Evolutionary conservation across 1,140 invertebrate genomes (phyloP).

Genomic region (Zaprionus africanus): DNA sequence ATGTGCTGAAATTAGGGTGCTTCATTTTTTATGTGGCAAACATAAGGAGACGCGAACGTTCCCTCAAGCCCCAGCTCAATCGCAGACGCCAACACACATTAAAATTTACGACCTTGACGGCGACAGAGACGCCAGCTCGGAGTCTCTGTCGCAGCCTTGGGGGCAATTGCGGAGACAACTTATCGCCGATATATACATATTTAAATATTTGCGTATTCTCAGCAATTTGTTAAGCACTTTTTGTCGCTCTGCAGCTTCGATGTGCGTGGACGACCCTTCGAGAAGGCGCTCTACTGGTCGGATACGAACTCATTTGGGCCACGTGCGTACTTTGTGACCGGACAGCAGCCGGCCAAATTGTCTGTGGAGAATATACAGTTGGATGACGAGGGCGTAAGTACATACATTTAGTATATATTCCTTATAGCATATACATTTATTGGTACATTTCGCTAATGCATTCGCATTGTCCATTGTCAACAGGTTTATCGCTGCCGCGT

Average conservation of each 20-base stretch:
- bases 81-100: constrained; percentile 48
- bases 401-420: background rate
- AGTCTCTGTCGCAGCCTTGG: constrained; percentile 22
- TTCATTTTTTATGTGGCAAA: constrained; percentile 30
- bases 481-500: constrained; percentile 92
- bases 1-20: constrained; percentile 49
- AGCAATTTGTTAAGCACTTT: constrained; percentile 23
- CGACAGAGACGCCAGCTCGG: constrained; percentile 13
- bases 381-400: constrained; percentile 91
- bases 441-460: constrained; percentile 25
- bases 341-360: constrained; percentile 90
- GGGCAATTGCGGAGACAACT: constrained; percentile 63
- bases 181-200: constrained; percentile 60
- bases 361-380: constrained; percentile 92
- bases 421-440: constrained; percentile 26
- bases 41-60: background rate
- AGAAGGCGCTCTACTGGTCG: constrained; percentile 91
- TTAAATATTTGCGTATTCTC: constrained; percentile 31
- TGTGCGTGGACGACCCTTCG: constrained; percentile 90
- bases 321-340: constrained; percentile 91
- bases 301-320: constrained; percentile 90
- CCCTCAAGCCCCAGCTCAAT: background rate
- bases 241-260: constrained; percentile 89
- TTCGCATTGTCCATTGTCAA: constrained; percentile 61
- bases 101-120: constrained; percentile 67